phyloP scores from a whole-genome alignment of 2,113 vertebrate genomes.

The Brachirus orientalis region DNA sequence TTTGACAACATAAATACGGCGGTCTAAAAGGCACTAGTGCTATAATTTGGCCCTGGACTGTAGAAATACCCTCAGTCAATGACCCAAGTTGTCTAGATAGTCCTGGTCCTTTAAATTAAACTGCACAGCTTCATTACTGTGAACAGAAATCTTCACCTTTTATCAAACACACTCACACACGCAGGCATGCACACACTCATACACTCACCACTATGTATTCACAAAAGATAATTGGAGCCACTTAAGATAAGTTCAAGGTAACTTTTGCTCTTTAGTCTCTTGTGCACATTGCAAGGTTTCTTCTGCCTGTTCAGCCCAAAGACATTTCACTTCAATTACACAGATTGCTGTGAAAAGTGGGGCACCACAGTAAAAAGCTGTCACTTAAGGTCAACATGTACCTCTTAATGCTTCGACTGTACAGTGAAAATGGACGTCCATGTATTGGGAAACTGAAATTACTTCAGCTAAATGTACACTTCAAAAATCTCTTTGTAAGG shows the following conservation, averaged over 20 bases:
- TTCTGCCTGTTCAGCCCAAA: slow-evolving; percentile 36
- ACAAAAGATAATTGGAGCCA: slow-evolving; percentile 69
- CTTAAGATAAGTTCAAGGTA: slow-evolving; percentile 63
- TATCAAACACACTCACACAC: slow-evolving; percentile 37
- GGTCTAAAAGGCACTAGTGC: slow-evolving; percentile 19
- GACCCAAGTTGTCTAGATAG: slow-evolving; percentile 28
- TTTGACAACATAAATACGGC: neutral
- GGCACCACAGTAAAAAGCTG: slow-evolving; percentile 9
- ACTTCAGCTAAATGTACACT: slow-evolving; percentile 39
- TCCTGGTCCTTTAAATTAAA: slow-evolving; percentile 28
- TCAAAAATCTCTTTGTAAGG: slow-evolving; percentile 1
- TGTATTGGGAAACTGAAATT: slow-evolving; percentile 22
- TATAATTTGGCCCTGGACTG: slow-evolving; percentile 11
- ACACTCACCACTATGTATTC: slow-evolving; percentile 33
- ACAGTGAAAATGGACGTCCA: slow-evolving; percentile 6
- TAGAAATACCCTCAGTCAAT: slow-evolving; percentile 1
- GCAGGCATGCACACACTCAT: slow-evolving; percentile 23
- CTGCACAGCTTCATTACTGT: slow-evolving; percentile 54
- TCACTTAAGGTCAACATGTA: slow-evolving; percentile 29
- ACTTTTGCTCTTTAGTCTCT: slow-evolving; percentile 56
- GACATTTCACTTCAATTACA: slow-evolving; percentile 33
- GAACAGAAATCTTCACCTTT: slow-evolving; percentile 72
- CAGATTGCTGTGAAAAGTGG: slow-evolving; percentile 26
- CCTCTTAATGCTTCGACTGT: slow-evolving; percentile 13
- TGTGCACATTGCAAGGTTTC: slow-evolving; percentile 39